These are phyloP conservation scores for Phanerotoma sp. DNA, from an alignment of 2,888 invertebrate species.

Conservation along the genomic window DNA sequence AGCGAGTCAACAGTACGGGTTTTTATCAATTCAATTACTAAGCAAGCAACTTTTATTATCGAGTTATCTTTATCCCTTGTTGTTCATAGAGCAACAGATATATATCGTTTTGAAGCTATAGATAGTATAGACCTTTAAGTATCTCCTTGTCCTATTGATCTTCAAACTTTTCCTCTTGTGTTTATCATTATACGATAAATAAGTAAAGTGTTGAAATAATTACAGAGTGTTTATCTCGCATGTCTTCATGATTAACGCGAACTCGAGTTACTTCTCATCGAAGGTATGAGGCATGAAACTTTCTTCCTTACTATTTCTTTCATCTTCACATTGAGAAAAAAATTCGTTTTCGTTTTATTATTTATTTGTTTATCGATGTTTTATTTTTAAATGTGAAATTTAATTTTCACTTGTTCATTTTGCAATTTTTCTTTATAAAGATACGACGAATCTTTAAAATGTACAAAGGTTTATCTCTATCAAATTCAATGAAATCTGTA, in stretches of 20 bases:
- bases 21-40: slow-evolving; percentile 55
- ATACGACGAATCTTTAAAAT: too few relatives aligned
- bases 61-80: slow-evolving; percentile 34
- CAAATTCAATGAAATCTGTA: too few relatives aligned
- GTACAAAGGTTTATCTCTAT: too few relatives aligned
- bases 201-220: slow-evolving; percentile 15
- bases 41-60: slow-evolving; percentile 52
- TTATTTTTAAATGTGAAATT: too few relatives aligned
- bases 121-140: slow-evolving; percentile 8
- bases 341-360: not conserved
- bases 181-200: slow-evolving; percentile 4
- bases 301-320: not conserved
- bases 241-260: slow-evolving; percentile 1
- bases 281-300: slow-evolving; percentile 16
- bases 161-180: slow-evolving; percentile 6
- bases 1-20: slow-evolving; percentile 57
- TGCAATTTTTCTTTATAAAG: too few relatives aligned
- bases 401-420: too few relatives aligned
- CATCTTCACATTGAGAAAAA: not conserved
- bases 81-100: slow-evolving; percentile 15
- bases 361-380: not conserved
- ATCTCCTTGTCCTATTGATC: slow-evolving; percentile 8
- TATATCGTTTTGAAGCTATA: slow-evolving; percentile 9
- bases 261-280: slow-evolving; percentile 2
- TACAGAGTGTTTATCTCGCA: slow-evolving; percentile 14